phyloP scores from a whole-genome alignment of 1,140 invertebrate species.

The Drosophila carrolli region DNA sequence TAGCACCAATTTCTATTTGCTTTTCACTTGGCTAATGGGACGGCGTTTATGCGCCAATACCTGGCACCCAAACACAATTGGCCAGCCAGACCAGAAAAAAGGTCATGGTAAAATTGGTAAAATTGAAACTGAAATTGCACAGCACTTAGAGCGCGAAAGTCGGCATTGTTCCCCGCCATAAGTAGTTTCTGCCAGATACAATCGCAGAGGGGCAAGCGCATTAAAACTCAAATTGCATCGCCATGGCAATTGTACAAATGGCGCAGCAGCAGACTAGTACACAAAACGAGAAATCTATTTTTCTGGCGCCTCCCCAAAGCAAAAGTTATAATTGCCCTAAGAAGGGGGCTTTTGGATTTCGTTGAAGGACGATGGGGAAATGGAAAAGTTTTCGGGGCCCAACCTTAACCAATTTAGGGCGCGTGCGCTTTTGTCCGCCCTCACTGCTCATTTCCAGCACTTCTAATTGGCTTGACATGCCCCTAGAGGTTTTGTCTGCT shows the following conservation, averaged over 20 bases:
- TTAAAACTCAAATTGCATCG: conserved; percentile 56
- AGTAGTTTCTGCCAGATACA: conserved; percentile 55
- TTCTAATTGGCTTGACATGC: conserved; percentile 66
- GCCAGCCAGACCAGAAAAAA: conserved; percentile 56
- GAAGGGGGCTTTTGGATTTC: conserved; percentile 9
- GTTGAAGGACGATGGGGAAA: conserved; percentile 49
- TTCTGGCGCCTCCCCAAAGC: conserved; percentile 16
- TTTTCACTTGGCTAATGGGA: conserved; percentile 74
- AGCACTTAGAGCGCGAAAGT: conserved; percentile 75
- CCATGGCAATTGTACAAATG: conserved; percentile 65
- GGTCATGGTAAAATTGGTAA: conserved; percentile 77
- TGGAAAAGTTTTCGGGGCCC: conserved; percentile 27
- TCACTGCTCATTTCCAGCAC: conserved; percentile 47
- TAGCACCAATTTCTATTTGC: conserved; percentile 81
- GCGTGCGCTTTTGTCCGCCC: conserved; percentile 37
- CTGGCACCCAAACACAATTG: conserved; percentile 51
- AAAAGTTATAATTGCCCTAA: conserved; percentile 53
- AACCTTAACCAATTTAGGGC: conserved; percentile 39
- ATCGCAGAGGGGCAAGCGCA: conserved; percentile 43
- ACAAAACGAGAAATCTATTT: conserved; percentile 17
- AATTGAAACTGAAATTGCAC: conserved; percentile 79
- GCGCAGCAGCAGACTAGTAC: conserved; percentile 32
- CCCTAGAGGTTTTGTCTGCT: conserved; percentile 26
- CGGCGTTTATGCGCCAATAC: conserved; percentile 46
- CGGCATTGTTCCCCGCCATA: conserved; percentile 21